Evolutionary conservation across 2,113 vertebrate species (phyloP).

Genomic region (human): GRCh38 chr15:48596001-48596500

Average conservation of each 20-base stretch:
- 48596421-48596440: background rate
- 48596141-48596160: background rate
- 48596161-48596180: background rate
- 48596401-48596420: background rate
- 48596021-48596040: background rate
- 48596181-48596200: background rate
- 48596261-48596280: slow-evolving; percentile 58
- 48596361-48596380: slow-evolving; percentile 98
- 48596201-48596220: background rate
- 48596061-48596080: too few species aligned
- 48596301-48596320: slow-evolving; percentile 98
- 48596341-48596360: slow-evolving; percentile 95
- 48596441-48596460: background rate
- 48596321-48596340: slow-evolving; percentile 97
- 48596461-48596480: background rate
- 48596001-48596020: background rate
- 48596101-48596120: background rate
- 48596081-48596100: background rate
- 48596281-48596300: slow-evolving; percentile 99
- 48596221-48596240: background rate
- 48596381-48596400: slow-evolving; percentile 69
- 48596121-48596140: background rate
- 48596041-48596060: too few species aligned
- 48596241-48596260: background rate
- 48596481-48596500: background rate